Evolutionary conservation across 2,797 vertebrate genomes (phyloP).

Genomic region (Pipistrellus kuhlii): DNA sequence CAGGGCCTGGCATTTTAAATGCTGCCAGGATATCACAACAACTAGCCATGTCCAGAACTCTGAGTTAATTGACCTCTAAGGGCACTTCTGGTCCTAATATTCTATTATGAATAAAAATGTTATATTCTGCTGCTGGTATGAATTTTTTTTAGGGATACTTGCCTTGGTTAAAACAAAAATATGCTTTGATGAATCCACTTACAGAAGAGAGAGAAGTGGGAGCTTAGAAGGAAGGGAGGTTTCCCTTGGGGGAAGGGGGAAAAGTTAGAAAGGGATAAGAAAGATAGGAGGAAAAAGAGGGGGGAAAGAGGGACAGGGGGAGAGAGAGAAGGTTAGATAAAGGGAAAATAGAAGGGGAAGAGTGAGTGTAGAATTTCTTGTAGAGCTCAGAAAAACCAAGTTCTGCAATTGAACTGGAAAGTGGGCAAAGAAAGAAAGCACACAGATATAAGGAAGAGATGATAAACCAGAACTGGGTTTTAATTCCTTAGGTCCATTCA

Average conservation of each 20-base stretch:
- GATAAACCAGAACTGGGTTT: neutral
- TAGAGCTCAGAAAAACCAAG: neutral
- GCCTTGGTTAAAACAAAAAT: slow-evolving; percentile 38
- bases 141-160: neutral
- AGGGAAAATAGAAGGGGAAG: neutral
- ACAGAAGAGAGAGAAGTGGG: neutral
- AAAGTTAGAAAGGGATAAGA: too few relatives aligned
- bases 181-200: neutral
- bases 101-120: neutral
- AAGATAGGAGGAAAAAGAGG: neutral
- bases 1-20: neutral
- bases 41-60: neutral
- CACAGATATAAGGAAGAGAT: neutral
- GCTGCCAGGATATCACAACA: neutral
- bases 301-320: too few relatives aligned
- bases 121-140: neutral
- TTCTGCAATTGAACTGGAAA: neutral
- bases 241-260: too few relatives aligned
- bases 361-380: neutral
- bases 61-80: neutral
- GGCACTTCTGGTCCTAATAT: neutral
- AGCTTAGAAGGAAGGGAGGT: too few relatives aligned
- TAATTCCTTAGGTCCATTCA: neutral
- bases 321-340: neutral
- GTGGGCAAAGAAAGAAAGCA: neutral